phyloP scores from a whole-genome alignment of 2,888 invertebrate genomes.

The Drosophila setosimentum region DNA sequence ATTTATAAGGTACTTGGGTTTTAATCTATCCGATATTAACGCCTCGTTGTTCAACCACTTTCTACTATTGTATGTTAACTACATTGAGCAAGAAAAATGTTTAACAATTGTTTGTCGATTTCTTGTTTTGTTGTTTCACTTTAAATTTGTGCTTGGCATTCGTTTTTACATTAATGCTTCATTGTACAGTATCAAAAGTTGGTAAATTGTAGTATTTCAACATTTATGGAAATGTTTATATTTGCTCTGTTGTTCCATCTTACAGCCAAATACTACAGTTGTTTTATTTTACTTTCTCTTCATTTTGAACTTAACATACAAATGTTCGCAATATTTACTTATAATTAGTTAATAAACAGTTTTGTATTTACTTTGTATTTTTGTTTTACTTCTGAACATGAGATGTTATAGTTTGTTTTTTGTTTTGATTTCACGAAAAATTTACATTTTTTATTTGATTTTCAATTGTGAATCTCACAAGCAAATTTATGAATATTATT shows the following conservation, averaged over 20 bases:
- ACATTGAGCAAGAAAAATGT: slow-evolving; percentile 61
- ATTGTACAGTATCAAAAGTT: slow-evolving; percentile 64
- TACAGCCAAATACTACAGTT: slow-evolving; percentile 69
- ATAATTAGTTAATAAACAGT: slow-evolving; percentile 74
- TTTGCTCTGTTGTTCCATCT: slow-evolving; percentile 40
- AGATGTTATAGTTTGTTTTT: slow-evolving; percentile 9
- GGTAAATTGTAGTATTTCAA: slow-evolving; percentile 35
- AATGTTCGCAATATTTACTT: slow-evolving; percentile 61
- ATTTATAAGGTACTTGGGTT: slow-evolving; percentile 80
- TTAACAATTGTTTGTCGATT: slow-evolving; percentile 64
- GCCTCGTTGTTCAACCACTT: slow-evolving; percentile 35
- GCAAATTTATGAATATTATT: slow-evolving; percentile 31
- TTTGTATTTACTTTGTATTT: slow-evolving; percentile 45
- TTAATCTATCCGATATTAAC: slow-evolving; percentile 63
- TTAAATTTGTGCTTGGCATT: slow-evolving; percentile 65
- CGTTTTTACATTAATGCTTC: slow-evolving; percentile 55
- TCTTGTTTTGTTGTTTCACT: slow-evolving; percentile 37
- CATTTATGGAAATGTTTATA: slow-evolving; percentile 31
- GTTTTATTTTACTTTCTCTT: slow-evolving; percentile 36
- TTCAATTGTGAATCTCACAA: slow-evolving; percentile 45
- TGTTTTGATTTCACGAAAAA: slow-evolving; percentile 48
- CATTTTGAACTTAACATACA: slow-evolving; percentile 47
- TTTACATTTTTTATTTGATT: slow-evolving; percentile 58
- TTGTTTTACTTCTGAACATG: slow-evolving; percentile 21
- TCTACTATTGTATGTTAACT: slow-evolving; percentile 60